Conservation (phyloP, 1,140 invertebrate genomes). For the Drosophila nannoptera region DNA sequence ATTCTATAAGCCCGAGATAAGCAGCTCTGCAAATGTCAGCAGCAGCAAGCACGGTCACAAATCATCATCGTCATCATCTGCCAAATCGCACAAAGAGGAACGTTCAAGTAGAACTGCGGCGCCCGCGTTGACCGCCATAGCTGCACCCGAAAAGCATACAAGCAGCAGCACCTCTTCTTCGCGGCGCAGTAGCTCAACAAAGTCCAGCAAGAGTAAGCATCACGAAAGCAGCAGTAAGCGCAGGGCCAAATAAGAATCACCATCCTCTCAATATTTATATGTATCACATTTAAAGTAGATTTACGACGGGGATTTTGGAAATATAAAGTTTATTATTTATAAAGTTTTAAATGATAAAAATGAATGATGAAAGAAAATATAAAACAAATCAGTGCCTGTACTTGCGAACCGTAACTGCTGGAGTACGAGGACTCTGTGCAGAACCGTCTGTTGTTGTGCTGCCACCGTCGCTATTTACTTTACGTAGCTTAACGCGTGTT, state of each 20-base stretch:
- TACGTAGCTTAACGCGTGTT: constrained; percentile 63
- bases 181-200: constrained; percentile 53
- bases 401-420: constrained; percentile 60
- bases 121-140: constrained; percentile 47
- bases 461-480: constrained; percentile 31
- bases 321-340: constrained; percentile 12
- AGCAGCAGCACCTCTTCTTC: constrained; percentile 55
- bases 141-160: constrained; percentile 51
- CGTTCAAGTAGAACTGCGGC: constrained; percentile 43
- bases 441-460: constrained; percentile 10
- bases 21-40: constrained; percentile 59
- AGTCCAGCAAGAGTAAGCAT: constrained; percentile 62
- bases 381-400: constrained; percentile 40
- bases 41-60: constrained; percentile 68
- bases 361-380: constrained; percentile 3
- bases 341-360: constrained; percentile 8
- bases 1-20: constrained; percentile 74
- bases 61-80: constrained; percentile 60
- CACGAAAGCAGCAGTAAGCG: constrained; percentile 71
- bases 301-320: too few species aligned
- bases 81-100: constrained; percentile 68
- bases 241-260: constrained; percentile 47
- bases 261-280: not conserved
- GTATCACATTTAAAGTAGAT: constrained; percentile 1
- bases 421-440: constrained; percentile 62